A percentile compares a stretch with the other conserved stretches of the same genome.
Evolutionary conservation across 2,797 vertebrate species (phyloP).

Genomic region (Nannoperca australis): DNA sequence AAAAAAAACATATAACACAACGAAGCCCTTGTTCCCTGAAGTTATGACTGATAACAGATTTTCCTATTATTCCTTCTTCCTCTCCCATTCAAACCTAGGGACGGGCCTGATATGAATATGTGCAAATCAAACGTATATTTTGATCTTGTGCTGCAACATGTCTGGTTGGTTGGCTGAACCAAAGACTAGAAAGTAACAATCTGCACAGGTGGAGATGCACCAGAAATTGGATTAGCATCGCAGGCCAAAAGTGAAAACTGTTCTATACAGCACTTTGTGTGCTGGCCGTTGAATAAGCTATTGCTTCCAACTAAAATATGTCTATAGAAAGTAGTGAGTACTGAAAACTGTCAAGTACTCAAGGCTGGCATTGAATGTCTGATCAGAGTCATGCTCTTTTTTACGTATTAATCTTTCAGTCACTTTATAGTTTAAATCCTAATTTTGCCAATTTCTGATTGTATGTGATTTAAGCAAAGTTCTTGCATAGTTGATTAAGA

Average conservation of each 20-base stretch:
- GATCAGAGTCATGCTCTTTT: neutral
- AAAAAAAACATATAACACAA: conserved; percentile 61
- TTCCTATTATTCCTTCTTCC: conserved; percentile 47
- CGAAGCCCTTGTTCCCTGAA: conserved; percentile 67
- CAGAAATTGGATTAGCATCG: neutral
- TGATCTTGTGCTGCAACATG: neutral
- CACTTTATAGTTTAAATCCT: neutral
- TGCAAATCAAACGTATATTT: conserved; percentile 20
- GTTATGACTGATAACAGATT: conserved; percentile 65
- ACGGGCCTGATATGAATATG: neutral
- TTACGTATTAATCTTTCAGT: neutral
- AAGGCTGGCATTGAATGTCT: neutral
- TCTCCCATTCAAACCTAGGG: conserved; percentile 16
- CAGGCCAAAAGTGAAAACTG: neutral
- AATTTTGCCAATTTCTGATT: neutral
- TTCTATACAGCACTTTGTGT: neutral
- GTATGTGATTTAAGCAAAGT: neutral
- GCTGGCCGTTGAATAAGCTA: neutral
- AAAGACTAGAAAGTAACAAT: neutral
- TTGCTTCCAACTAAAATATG: neutral
- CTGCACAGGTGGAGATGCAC: neutral
- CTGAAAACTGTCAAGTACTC: neutral
- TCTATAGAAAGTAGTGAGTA: neutral
- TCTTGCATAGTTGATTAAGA: too few relatives aligned
- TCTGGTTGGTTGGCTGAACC: neutral